Conservation (phyloP, 2,113 vertebrate genomes). For the Salvator merianae region DNA sequence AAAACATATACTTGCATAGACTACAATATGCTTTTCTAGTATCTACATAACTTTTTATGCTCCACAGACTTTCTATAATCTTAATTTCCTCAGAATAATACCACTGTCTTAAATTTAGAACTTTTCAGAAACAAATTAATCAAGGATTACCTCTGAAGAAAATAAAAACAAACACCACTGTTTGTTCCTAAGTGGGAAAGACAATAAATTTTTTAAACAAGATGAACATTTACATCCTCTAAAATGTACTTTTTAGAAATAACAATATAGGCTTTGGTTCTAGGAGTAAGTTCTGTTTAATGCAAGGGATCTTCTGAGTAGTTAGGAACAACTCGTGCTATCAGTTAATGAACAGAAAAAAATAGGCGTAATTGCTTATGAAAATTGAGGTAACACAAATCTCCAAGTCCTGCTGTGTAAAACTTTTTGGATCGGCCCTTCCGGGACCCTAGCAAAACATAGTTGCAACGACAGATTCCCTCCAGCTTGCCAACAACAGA, state of each 20-base stretch:
- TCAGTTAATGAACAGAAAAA: neutral
- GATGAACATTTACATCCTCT: neutral
- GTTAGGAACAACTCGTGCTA: no score
- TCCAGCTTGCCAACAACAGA: neutral
- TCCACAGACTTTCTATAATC: neutral
- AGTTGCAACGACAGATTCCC: conserved; percentile 2
- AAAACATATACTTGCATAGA: no score
- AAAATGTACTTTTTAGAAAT: neutral
- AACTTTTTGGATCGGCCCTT: conserved; percentile 8
- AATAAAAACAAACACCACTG: neutral
- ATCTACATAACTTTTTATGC: neutral
- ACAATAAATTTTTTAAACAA: neutral
- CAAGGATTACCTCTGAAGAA: neutral
- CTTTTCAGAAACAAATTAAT: neutral
- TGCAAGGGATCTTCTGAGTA: neutral
- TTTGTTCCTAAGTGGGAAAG: neutral
- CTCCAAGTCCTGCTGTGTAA: neutral
- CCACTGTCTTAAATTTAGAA: neutral
- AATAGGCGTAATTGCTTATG: neutral
- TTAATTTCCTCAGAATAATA: neutral
- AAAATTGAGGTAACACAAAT: neutral
- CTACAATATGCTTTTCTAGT: neutral
- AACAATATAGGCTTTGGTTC: no score
- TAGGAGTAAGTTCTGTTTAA: neutral
- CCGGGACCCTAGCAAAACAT: neutral